Percentiles rank a stretch among this genome's conserved stretches.
Evolutionary conservation across 2,888 invertebrate genomes (phyloP).

Genomic region (Eledona agricola): DNA sequence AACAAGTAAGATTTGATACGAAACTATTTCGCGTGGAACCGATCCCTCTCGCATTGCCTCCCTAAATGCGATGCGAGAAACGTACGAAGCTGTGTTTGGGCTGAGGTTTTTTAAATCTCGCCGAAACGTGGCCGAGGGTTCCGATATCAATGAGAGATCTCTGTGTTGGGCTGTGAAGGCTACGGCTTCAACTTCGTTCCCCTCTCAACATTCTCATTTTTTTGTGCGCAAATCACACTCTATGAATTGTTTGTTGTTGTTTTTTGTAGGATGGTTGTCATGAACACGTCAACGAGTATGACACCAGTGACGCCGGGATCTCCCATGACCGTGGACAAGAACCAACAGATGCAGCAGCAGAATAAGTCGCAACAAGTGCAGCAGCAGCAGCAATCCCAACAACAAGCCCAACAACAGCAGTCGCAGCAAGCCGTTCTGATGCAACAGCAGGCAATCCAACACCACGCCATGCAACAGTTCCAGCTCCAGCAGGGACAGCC

Average conservation of each 20-base stretch:
- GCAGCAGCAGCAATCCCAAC: slow-evolving; percentile 53
- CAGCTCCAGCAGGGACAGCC: slow-evolving; percentile 58
- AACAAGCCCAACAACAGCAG: slow-evolving; percentile 58
- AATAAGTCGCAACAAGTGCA: slow-evolving; percentile 50
- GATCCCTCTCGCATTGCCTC: slow-evolving; percentile 7
- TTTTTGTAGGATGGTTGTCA: slow-evolving; percentile 64
- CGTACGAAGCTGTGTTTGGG: neutral
- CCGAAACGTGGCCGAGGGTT: slow-evolving; percentile 7
- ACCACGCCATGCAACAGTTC: slow-evolving; percentile 53
- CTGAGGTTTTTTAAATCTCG: neutral
- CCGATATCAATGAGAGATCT: slow-evolving; percentile 31
- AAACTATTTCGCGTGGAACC: slow-evolving; percentile 9
- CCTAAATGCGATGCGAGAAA: slow-evolving; percentile 10
- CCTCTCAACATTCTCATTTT: slow-evolving; percentile 43
- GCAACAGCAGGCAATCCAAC: slow-evolving; percentile 58
- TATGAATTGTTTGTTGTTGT: neutral
- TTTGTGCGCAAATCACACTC: slow-evolving; percentile 4
- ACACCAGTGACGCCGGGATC: slow-evolving; percentile 66
- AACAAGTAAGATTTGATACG: slow-evolving; percentile 63
- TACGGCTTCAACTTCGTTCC: slow-evolving; percentile 45
- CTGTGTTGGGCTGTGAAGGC: slow-evolving; percentile 28
- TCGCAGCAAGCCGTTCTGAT: slow-evolving; percentile 53
- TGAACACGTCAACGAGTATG: slow-evolving; percentile 69
- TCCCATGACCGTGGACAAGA: slow-evolving; percentile 66
- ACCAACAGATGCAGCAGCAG: slow-evolving; percentile 61